Conservation (phyloP, 2,113 vertebrate species). For the Jaculus jaculus region DNA sequence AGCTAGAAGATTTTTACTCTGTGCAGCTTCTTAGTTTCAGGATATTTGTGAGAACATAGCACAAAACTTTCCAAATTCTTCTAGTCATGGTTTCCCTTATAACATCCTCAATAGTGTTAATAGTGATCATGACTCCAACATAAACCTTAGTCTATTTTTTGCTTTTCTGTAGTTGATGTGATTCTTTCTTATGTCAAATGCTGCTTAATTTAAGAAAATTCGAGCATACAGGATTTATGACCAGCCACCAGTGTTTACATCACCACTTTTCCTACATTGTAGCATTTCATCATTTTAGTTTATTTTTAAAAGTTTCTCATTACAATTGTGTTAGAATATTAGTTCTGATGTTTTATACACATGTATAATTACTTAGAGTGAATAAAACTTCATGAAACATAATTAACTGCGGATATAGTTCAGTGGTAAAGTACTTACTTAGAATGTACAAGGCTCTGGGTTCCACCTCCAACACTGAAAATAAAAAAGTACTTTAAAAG, state of each 20-base stretch:
- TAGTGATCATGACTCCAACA: background rate
- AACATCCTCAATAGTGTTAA: background rate
- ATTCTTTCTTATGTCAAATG: slow-evolving; percentile 1
- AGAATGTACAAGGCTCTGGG: too few relatives aligned
- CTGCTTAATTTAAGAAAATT: slow-evolving; percentile 27
- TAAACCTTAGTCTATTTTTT: slow-evolving; percentile 28
- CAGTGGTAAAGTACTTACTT: too few relatives aligned
- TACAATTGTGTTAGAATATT: background rate
- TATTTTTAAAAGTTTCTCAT: background rate
- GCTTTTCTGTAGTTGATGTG: background rate
- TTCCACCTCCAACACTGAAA: too few relatives aligned
- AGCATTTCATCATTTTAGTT: slow-evolving; percentile 43
- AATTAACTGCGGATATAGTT: background rate
- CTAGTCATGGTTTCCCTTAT: background rate
- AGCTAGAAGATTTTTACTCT: slow-evolving; percentile 11
- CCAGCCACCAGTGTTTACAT: background rate
- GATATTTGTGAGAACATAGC: background rate
- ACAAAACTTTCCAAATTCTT: background rate
- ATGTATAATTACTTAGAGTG: slow-evolving; percentile 28
- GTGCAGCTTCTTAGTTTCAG: background rate
- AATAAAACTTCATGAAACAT: slow-evolving; percentile 26
- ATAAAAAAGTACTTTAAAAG: too few relatives aligned
- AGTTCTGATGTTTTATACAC: slow-evolving; percentile 35
- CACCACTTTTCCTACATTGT: background rate
- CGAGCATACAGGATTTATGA: background rate